These are phyloP conservation scores for Druon quercuslanigerum DNA, from an alignment of 1,140 invertebrate genomes.

Conservation along the genomic window DNA sequence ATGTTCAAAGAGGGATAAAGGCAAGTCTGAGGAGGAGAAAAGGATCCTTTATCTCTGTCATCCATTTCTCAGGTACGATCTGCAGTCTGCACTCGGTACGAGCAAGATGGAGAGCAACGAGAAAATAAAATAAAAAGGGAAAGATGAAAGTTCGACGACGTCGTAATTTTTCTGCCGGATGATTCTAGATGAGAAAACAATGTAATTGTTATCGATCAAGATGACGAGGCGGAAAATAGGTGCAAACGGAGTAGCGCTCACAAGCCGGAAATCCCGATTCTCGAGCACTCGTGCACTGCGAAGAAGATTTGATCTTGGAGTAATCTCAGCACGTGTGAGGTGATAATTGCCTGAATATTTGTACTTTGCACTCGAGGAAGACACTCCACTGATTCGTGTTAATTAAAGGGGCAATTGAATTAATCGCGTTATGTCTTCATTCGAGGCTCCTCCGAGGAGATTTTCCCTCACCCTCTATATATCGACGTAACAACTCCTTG, in stretches of 20 bases:
- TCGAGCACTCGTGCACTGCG: conserved; percentile 25
- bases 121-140: not conserved
- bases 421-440: conserved; percentile 60
- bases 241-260: not conserved
- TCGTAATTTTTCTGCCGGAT: too few species aligned
- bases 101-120: conserved; percentile 23
- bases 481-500: not conserved
- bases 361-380: conserved; percentile 58
- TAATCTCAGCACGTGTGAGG: conserved; percentile 57
- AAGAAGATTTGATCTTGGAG: conserved; percentile 39
- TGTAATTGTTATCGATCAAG: too few species aligned
- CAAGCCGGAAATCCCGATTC: conserved; percentile 12
- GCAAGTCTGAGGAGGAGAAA: conserved; percentile 24
- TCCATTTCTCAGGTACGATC: conserved; percentile 27
- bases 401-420: conserved; percentile 67
- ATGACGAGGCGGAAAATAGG: not conserved
- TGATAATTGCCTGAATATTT: conserved; percentile 65
- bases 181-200: too few species aligned
- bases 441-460: conserved; percentile 37
- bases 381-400: conserved; percentile 55
- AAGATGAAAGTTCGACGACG: too few species aligned
- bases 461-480: not conserved
- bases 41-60: conserved; percentile 21
- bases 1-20: conserved; percentile 26
- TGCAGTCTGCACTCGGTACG: not conserved